Conservation (phyloP, 1,140 invertebrate species). For the Delia radicum region DNA sequence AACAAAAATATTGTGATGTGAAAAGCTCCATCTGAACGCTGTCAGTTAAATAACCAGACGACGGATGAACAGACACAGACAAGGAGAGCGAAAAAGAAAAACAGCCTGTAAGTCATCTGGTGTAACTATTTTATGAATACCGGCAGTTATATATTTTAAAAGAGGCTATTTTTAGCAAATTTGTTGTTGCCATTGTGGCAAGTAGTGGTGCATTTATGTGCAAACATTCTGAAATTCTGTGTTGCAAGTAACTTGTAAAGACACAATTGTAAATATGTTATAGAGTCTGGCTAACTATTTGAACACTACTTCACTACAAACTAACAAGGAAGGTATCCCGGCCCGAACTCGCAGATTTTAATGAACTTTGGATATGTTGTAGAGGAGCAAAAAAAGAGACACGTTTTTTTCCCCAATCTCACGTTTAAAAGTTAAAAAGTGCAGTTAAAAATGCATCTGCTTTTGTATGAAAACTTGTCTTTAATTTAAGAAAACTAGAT, state of each 20-base stretch:
- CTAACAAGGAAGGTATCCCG: no score
- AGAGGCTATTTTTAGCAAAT: not conserved
- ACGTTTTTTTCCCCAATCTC: no score
- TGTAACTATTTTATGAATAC: conserved; percentile 2
- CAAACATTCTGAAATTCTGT: not conserved
- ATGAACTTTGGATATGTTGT: no score
- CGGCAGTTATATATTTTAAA: not conserved
- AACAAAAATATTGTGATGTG: no score
- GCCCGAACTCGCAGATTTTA: no score
- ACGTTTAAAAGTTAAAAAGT: no score
- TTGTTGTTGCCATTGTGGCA: not conserved
- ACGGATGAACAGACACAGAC: not conserved
- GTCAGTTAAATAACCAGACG: not conserved
- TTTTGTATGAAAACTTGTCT: no score
- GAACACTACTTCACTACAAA: no score
- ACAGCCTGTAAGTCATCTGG: not conserved
- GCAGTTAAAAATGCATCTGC: no score
- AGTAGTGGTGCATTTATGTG: not conserved
- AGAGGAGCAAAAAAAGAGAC: no score
- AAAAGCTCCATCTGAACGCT: not conserved
- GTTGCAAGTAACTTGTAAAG: not conserved
- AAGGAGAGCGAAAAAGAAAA: not conserved
- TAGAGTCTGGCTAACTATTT: not conserved
- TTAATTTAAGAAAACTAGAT: no score
- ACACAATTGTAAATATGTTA: not conserved